phyloP scores from a whole-genome alignment of 2,113 vertebrate genomes.

The Charina bottae region DNA sequence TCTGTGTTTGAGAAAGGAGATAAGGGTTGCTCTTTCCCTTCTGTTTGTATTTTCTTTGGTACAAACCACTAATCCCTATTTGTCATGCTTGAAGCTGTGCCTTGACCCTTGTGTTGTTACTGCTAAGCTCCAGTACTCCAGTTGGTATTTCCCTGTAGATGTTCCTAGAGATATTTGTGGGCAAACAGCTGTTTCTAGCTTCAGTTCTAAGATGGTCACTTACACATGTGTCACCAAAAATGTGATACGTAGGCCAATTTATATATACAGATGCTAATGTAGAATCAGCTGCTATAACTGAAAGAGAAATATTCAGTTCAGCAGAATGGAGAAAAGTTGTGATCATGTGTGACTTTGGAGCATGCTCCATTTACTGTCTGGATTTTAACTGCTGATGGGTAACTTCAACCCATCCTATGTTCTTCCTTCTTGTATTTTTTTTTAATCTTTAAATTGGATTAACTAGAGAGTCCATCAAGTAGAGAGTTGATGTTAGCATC shows the following conservation, averaged over 20 bases:
- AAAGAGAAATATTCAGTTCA: not conserved
- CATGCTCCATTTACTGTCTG: not conserved
- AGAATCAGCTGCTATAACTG: not conserved
- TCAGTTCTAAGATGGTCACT: not conserved
- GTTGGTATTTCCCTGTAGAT: not conserved
- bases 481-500: not conserved
- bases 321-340: not conserved
- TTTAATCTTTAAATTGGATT: not conserved
- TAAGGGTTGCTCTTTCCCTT: not conserved
- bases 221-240: not conserved
- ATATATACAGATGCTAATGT: not conserved
- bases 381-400: not conserved
- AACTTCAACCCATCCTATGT: not conserved
- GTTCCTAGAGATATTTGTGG: not conserved
- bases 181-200: not conserved
- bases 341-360: not conserved
- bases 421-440: not conserved
- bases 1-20: not conserved
- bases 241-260: not conserved
- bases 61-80: no score
- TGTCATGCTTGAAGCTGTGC: not conserved
- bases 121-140: not conserved
- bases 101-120: no score
- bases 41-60: not conserved
- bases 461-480: not conserved